Conservation (phyloP, 2,113 vertebrate species). For the Neolamprologus longior region DNA sequence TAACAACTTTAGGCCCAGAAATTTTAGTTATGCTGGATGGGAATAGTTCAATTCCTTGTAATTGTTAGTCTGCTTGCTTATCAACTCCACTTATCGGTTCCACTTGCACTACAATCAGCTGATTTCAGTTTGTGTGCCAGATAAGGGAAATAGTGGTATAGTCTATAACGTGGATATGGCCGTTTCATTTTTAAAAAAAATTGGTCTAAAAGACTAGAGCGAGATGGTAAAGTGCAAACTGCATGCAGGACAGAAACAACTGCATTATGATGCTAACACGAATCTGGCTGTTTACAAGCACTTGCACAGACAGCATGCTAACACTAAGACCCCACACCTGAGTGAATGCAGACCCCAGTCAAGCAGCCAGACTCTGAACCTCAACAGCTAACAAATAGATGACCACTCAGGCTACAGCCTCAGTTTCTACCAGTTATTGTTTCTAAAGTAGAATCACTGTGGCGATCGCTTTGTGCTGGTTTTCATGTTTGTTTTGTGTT, state of each 20-base stretch:
- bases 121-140: not conserved
- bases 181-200: not conserved
- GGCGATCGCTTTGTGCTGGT: rapidly evolving
- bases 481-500: not conserved
- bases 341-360: not conserved
- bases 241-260: not conserved
- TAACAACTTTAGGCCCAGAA: not conserved
- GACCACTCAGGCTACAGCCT: not conserved
- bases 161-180: not conserved
- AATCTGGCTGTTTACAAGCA: not conserved
- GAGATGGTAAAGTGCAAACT: rapidly evolving
- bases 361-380: not conserved
- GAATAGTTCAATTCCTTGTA: not conserved
- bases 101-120: not conserved
- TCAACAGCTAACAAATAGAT: not conserved
- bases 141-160: not conserved
- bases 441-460: not conserved
- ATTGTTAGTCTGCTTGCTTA: not conserved
- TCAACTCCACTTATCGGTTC: not conserved
- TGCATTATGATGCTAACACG: not conserved
- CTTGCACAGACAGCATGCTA: not conserved
- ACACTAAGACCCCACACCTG: not conserved
- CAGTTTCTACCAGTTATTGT: not conserved
- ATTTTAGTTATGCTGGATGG: not conserved
- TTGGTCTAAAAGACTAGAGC: rapidly evolving